Conservation (phyloP, 2,113 vertebrate species). For the Alouatta palliata region DNA sequence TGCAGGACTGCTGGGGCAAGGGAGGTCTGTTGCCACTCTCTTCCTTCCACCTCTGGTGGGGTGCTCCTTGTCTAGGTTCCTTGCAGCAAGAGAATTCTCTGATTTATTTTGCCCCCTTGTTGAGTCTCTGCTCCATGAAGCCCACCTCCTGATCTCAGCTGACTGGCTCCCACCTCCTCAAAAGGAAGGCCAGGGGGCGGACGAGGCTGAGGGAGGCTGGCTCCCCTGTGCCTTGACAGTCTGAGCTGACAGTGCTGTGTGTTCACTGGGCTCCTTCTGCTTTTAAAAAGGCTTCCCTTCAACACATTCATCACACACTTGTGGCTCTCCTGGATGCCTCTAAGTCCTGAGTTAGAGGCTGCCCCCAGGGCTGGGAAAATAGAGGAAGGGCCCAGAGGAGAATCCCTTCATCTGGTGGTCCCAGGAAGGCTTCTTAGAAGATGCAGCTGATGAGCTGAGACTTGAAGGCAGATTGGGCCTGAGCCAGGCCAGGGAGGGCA, state of each 20-base stretch:
- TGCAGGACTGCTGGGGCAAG: fast-evolving
- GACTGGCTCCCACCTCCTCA: background rate
- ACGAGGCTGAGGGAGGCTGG: background rate
- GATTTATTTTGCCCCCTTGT: fast-evolving
- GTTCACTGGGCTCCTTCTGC: too few species aligned
- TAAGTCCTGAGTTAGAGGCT: background rate
- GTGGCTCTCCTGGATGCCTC: background rate
- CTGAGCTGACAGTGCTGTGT: fast-evolving
- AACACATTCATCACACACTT: fast-evolving
- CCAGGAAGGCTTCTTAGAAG: background rate
- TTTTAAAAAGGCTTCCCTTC: background rate
- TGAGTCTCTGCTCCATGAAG: fast-evolving
- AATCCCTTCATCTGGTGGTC: too few species aligned
- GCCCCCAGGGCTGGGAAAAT: background rate
- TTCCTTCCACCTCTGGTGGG: background rate
- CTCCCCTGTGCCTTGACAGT: fast-evolving
- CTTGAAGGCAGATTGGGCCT: background rate
- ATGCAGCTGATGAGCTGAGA: background rate
- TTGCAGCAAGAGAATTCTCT: background rate
- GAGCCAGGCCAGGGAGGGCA: background rate
- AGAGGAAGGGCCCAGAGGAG: background rate
- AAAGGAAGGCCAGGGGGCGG: background rate
- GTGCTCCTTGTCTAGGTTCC: fast-evolving
- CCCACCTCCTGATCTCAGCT: fast-evolving
- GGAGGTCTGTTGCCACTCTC: fast-evolving